Percentiles rank a stretch among this genome's conserved stretches.
phyloP scores from a whole-genome alignment of 1,140 invertebrate species.

The Asbolus verrucosus region DNA sequence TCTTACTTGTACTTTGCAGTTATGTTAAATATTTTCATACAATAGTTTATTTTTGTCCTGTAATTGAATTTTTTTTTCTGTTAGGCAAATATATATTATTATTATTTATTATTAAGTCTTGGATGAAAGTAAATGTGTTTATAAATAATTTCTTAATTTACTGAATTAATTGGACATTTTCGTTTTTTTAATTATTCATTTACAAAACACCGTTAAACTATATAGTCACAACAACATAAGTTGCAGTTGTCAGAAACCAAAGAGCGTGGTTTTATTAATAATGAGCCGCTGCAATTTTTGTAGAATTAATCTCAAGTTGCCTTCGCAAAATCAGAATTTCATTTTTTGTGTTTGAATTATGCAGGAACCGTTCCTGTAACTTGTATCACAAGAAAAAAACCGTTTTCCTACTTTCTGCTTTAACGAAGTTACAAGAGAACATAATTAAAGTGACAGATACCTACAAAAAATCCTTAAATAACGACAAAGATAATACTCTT shows the following conservation, averaged over 20 bases:
- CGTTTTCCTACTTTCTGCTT: neutral
- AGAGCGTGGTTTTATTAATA: conserved; percentile 20
- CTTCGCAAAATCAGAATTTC: conserved; percentile 5
- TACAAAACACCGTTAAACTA: neutral
- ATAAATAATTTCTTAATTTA: too few relatives aligned
- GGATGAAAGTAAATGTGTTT: too few relatives aligned
- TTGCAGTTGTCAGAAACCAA: conserved; percentile 26
- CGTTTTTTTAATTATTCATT: too few relatives aligned
- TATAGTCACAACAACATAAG: conserved; percentile 12
- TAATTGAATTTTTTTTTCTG: too few relatives aligned
- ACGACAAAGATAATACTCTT: too few relatives aligned
- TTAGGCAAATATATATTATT: too few relatives aligned
- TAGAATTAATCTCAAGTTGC: neutral
- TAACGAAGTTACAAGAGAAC: neutral
- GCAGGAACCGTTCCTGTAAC: conserved; percentile 3
- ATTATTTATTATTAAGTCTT: too few relatives aligned
- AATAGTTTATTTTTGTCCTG: too few relatives aligned
- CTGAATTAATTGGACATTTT: too few relatives aligned
- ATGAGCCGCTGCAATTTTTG: conserved; percentile 16
- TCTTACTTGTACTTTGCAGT: too few relatives aligned
- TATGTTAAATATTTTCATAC: too few relatives aligned
- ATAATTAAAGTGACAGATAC: neutral
- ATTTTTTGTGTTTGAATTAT: conserved; percentile 11
- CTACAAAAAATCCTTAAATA: too few relatives aligned
- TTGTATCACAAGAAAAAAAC: conserved; percentile 5